Evolutionary conservation across 2,888 invertebrate species (phyloP), one percentile per base, ranked within the genome.

Genomic region (Agrotis ipsilon): DNA sequence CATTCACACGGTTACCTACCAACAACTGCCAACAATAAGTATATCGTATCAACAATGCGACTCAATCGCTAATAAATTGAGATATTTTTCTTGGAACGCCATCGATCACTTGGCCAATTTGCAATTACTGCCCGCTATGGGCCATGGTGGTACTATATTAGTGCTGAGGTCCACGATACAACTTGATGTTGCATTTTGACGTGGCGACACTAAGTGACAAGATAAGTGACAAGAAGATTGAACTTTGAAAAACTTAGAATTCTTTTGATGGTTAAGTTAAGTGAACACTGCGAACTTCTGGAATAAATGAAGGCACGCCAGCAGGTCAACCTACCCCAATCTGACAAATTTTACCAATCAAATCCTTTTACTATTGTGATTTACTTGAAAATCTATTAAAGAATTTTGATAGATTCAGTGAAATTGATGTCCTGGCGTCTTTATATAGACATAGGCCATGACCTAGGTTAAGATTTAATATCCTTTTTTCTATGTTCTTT

Each of bases 51-150:
- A 81, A 69, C 62, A 48, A 18, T 19, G 64, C 83, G 66, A 78
- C 62, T 81, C 80, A 80, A 82, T 82, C 79, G 82, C 83, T 91
- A 92, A 92, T 91, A 89, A 89, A 91, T 92, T 90, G 89, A 91
- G 88, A 88, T 92, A 90, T 92, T 91, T 90, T 90, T 90, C 89
- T 84, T 78, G 68, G 74, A 60, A 65, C 68, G 64, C 78, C 86
- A 90, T 92, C 91, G 84, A 92, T 92, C 92, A 90, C 74, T 84
- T 78, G 77, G 72, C 75, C 87, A 86, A 89, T 89, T 89, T 84
- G 88, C 90, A 88, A 88, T 89, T 87, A 90, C 81, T 79, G 78
- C 64, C 46, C 49, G 65, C 82, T 77, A 78, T 78, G 73, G 78
- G 71, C 72, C 65, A 48, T 60, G 55, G 75, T 72, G 72, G 75